Evolutionary conservation across 2,113 vertebrate species (phyloP).

Genomic region (Gallinago undulata): DNA sequence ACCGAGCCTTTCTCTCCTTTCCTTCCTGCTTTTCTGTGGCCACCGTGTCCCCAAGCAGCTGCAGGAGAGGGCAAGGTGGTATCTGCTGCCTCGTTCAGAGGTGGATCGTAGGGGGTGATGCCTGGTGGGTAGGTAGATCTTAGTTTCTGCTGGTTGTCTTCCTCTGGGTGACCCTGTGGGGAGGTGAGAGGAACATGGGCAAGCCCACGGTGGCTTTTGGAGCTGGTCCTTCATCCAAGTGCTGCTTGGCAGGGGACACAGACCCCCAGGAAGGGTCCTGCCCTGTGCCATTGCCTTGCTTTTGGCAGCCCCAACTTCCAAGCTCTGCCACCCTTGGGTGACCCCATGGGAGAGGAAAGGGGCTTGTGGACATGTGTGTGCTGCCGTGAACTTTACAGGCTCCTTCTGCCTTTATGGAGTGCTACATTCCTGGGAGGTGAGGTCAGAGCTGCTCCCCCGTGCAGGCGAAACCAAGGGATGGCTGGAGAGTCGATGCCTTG

Average conservation of each 20-base stretch:
- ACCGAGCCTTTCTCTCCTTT: neutral
- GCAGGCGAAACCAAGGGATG: neutral
- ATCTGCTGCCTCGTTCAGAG: neutral
- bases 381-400: neutral
- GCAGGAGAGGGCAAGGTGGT: neutral
- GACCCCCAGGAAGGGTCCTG: neutral
- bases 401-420: neutral
- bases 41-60: accelerated
- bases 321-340: neutral
- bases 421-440: conserved; percentile 23
- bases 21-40: neutral
- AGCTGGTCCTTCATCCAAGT: neutral
- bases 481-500: neutral
- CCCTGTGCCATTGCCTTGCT: accelerated
- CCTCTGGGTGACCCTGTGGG: neutral
- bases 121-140: neutral
- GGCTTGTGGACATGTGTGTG: neutral
- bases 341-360: neutral
- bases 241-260: neutral
- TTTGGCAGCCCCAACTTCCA: neutral
- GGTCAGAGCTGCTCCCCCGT: neutral
- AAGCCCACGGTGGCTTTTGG: neutral
- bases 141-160: neutral
- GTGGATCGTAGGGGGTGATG: accelerated
- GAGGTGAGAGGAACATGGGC: accelerated